phyloP scores from a whole-genome alignment of 2,888 invertebrate genomes.

The Stratiomys singularior region DNA sequence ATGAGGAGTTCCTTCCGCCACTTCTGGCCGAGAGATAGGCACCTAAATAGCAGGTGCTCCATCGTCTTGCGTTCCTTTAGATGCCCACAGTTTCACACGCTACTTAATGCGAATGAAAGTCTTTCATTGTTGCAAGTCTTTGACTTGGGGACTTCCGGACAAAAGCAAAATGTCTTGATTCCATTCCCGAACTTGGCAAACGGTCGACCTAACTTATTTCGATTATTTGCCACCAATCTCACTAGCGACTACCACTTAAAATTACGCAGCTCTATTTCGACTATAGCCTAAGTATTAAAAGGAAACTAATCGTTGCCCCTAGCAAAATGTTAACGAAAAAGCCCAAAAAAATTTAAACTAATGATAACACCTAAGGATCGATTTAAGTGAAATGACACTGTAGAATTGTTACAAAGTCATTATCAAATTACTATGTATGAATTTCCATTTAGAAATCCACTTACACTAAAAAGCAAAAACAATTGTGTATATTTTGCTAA shows the following conservation, averaged over 20 bases:
- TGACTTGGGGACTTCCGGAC: no score
- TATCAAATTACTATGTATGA: background rate
- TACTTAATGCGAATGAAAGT: no score
- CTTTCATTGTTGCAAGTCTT: no score
- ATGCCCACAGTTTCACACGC: no score
- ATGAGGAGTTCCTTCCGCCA: no score
- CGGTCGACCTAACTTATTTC: no score
- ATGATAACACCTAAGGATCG: conserved; percentile 2
- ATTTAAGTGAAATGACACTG: conserved; percentile 2
- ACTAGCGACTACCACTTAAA: conserved; percentile 12
- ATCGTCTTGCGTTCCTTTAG: no score
- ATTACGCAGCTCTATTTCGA: background rate
- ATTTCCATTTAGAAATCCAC: background rate
- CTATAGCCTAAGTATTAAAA: conserved; percentile 11
- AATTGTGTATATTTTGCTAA: background rate
- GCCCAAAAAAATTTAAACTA: background rate
- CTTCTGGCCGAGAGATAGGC: no score
- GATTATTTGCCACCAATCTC: conserved; percentile 33
- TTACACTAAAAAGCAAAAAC: conserved; percentile 14
- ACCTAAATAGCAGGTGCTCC: no score
- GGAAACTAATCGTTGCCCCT: background rate
- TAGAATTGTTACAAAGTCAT: conserved; percentile 6
- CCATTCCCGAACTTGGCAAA: no score
- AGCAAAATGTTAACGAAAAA: background rate
- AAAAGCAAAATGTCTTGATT: background rate